phyloP scores from a whole-genome alignment of 2,113 vertebrate genomes.

The Psilopsiagon aymara region DNA sequence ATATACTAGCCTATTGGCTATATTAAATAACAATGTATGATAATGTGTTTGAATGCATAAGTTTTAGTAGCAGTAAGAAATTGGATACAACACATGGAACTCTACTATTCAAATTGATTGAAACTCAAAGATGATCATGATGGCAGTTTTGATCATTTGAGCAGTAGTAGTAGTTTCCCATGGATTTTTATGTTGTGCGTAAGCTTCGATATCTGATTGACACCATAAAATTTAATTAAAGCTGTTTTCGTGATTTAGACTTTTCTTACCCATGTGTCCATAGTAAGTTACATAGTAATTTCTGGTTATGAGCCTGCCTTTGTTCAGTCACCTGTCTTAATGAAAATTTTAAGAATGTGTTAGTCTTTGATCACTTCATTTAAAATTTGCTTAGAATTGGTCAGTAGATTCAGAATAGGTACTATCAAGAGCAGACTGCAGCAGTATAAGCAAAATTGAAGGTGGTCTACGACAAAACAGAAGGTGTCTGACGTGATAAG shows the following conservation, averaged over 20 bases:
- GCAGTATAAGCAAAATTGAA: neutral
- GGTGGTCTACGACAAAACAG: neutral
- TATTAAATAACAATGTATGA: neutral
- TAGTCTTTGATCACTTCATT: neutral
- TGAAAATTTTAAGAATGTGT: neutral
- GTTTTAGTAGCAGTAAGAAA: neutral
- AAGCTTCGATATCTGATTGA: neutral
- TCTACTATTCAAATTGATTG: neutral
- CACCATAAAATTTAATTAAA: neutral
- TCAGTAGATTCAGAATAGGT: neutral
- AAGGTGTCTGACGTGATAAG: neutral
- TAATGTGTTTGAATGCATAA: neutral
- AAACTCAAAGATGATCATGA: neutral
- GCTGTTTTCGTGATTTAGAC: neutral
- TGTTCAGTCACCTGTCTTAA: neutral
- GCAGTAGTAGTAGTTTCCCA: neutral
- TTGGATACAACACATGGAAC: neutral
- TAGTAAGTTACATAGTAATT: neutral
- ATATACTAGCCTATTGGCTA: neutral
- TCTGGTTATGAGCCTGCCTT: neutral
- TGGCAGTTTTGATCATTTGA: neutral
- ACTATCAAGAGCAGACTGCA: neutral
- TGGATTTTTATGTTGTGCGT: neutral
- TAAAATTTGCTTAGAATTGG: neutral
- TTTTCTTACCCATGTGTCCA: neutral